phyloP scores from a whole-genome alignment of 2,888 invertebrate genomes.

The Hydrotaea diabolus region DNA sequence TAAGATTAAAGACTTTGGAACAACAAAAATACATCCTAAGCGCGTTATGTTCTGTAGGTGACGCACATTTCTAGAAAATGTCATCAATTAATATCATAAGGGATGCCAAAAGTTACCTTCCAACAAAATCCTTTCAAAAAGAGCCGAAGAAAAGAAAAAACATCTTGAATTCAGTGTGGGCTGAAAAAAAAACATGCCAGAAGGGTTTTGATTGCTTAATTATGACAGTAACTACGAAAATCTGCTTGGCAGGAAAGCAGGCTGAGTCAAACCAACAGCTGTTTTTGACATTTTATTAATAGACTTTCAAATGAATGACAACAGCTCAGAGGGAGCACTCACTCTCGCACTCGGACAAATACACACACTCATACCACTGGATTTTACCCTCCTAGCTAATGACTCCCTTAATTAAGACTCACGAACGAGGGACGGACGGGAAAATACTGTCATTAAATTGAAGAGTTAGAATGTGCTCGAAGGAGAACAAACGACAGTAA shows the following conservation, averaged over 20 bases:
- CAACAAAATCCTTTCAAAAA: neutral
- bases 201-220: neutral
- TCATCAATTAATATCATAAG: too few relatives aligned
- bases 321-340: neutral
- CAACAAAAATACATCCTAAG: too few relatives aligned
- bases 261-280: slow-evolving; percentile 42
- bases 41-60: too few relatives aligned
- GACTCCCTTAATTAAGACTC: slow-evolving; percentile 41
- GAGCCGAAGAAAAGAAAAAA: neutral
- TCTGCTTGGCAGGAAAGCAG: slow-evolving; percentile 1
- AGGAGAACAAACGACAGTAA: slow-evolving; percentile 20
- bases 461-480: slow-evolving; percentile 42
- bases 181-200: neutral
- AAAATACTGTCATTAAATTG: neutral
- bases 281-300: slow-evolving; percentile 41
- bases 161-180: neutral
- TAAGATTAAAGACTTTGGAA: too few relatives aligned
- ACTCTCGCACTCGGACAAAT: neutral
- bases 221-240: neutral
- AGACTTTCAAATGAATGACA: slow-evolving; percentile 30
- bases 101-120: neutral
- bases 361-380: neutral
- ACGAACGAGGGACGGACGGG: neutral
- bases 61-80: too few relatives aligned
- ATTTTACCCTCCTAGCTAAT: slow-evolving; percentile 32